These are phyloP conservation scores for Cantharis rustica DNA, from an alignment of 2,888 invertebrate genomes.

Conservation along the genomic window DNA sequence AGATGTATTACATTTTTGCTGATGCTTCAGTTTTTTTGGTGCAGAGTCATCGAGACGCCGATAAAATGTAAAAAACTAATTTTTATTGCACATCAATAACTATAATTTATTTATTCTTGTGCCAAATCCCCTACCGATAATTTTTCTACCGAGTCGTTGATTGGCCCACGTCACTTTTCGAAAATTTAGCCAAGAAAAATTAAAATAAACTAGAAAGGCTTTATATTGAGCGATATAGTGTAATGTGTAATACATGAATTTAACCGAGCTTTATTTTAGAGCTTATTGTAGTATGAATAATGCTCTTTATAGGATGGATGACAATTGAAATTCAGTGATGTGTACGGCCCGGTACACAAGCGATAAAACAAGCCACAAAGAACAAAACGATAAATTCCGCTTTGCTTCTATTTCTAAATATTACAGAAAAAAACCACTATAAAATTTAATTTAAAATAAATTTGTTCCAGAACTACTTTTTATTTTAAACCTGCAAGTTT, in stretches of 20 bases:
- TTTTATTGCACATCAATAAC: background rate
- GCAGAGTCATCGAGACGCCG: conserved; percentile 26
- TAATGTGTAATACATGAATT: background rate
- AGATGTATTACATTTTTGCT: conserved; percentile 34
- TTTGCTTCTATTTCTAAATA: background rate
- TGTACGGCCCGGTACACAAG: conserved; percentile 14
- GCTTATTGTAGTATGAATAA: conserved; percentile 14
- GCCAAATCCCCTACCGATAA: background rate
- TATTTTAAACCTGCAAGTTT: background rate
- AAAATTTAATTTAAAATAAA: background rate
- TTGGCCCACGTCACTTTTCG: background rate
- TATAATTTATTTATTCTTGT: background rate
- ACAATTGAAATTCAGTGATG: conserved; percentile 17
- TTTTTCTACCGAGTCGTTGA: background rate
- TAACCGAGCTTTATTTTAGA: conserved; percentile 4
- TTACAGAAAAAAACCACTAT: background rate
- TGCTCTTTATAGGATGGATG: conserved; percentile 17
- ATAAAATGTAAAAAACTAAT: background rate
- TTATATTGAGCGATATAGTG: background rate
- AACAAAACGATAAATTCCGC: conserved; percentile 6
- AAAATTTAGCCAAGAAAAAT: too few relatives aligned
- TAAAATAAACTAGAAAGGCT: background rate
- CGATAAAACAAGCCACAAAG: conserved; percentile 15
- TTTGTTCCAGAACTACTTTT: background rate
- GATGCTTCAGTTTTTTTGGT: conserved; percentile 28